Evolutionary conservation across 2,113 vertebrate species (phyloP).

Genomic region (Neodon shergylaensis): DNA sequence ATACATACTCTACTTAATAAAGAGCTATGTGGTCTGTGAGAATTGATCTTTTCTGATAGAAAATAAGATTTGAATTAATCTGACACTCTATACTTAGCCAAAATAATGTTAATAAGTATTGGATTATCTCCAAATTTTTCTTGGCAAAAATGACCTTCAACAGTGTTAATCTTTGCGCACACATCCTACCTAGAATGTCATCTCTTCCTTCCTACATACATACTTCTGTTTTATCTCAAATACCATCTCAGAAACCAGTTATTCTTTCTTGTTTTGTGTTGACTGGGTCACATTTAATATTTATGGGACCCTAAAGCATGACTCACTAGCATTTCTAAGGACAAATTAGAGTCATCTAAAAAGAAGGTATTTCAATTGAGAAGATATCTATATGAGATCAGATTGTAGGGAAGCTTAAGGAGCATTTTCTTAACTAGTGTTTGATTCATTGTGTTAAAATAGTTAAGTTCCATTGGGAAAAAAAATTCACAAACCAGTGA

Average conservation of each 20-base stretch:
- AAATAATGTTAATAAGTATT: conserved; percentile 46
- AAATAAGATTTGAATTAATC: conserved; percentile 45
- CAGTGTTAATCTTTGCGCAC: not conserved
- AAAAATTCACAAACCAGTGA: not conserved
- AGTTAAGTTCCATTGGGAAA: not conserved
- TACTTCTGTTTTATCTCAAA: not conserved
- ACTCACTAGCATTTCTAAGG: not conserved
- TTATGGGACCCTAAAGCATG: not conserved
- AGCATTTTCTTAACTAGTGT: too few species aligned
- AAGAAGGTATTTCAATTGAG: not conserved
- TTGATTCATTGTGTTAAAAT: not conserved
- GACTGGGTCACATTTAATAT: not conserved
- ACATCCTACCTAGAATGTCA: not conserved
- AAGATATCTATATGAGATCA: not conserved
- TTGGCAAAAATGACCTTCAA: not conserved
- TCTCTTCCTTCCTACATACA: not conserved
- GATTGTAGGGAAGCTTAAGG: not conserved
- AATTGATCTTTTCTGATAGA: conserved; percentile 40
- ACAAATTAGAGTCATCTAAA: not conserved
- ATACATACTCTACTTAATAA: not conserved
- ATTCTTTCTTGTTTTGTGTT: not conserved
- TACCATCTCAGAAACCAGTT: not conserved
- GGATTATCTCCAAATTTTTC: conserved; percentile 42
- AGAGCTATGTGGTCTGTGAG: conserved; percentile 21
- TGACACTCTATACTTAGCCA: not conserved